Evolutionary conservation across 2,113 vertebrate species (phyloP).

Genomic region (Pardalotus punctatus): DNA sequence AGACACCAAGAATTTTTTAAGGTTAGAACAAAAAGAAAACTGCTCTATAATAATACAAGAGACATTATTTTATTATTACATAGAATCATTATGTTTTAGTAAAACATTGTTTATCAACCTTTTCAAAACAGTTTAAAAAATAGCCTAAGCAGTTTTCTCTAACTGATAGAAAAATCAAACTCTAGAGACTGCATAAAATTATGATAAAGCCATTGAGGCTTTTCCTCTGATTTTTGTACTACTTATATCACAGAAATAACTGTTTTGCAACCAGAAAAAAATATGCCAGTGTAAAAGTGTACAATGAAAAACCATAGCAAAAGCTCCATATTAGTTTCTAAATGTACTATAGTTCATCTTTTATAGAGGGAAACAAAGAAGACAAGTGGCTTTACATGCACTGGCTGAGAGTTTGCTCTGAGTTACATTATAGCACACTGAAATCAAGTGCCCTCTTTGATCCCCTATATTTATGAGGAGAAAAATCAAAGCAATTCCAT

Average conservation of each 20-base stretch:
- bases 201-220: not conserved
- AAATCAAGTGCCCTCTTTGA: not conserved
- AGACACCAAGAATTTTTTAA: not conserved
- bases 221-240: not conserved
- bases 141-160: not conserved
- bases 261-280: not conserved
- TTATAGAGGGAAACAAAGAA: not conserved
- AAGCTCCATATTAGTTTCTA: not conserved
- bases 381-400: not conserved
- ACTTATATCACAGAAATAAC: not conserved
- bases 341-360: not conserved
- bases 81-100: not conserved
- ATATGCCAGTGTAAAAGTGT: not conserved
- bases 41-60: not conserved
- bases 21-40: not conserved
- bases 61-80: not conserved
- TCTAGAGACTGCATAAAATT: not conserved
- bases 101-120: not conserved
- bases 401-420: not conserved
- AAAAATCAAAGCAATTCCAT: not conserved
- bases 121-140: not conserved
- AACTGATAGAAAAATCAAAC: not conserved
- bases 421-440: not conserved
- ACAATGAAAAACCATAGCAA: not conserved
- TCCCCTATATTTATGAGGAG: not conserved